Evolutionary conservation across 2,797 vertebrate genomes (phyloP).

Genomic region (Holocentrus rufus): DNA sequence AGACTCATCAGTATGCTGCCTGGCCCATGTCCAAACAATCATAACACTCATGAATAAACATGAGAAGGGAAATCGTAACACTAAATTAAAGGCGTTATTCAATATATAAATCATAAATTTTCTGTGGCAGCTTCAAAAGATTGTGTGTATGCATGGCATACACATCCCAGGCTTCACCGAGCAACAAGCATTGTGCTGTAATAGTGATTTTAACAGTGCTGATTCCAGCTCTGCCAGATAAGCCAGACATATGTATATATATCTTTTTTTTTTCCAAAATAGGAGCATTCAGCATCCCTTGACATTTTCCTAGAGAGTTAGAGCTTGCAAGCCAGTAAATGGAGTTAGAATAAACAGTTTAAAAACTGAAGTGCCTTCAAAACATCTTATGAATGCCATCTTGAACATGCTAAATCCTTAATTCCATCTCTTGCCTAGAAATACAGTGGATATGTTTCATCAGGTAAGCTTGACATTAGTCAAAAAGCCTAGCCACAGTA

Average conservation of each 20-base stretch:
- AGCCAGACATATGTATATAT: neutral
- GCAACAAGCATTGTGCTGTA: constrained; percentile 33
- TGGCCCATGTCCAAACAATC: constrained; percentile 3
- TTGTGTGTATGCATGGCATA: constrained; percentile 9
- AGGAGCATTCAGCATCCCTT: constrained; percentile 22
- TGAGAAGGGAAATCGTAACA: constrained; percentile 45
- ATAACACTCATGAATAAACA: constrained; percentile 48
- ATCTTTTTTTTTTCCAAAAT: constrained; percentile 39
- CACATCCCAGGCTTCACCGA: constrained; percentile 38
- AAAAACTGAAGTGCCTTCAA: neutral
- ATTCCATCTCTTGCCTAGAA: neutral
- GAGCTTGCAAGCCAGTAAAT: constrained; percentile 27
- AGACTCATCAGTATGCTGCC: constrained; percentile 8
- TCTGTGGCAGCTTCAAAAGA: neutral
- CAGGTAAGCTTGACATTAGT: constrained; percentile 9
- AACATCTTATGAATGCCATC: neutral
- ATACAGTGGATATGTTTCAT: constrained; percentile 23
- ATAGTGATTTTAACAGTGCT: constrained; percentile 52
- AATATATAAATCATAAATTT: constrained; percentile 55
- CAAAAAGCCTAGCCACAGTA: neutral
- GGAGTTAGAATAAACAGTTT: constrained; percentile 14
- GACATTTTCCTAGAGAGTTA: constrained; percentile 32
- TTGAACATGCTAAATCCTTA: constrained; percentile 2
- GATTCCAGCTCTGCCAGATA: constrained; percentile 40
- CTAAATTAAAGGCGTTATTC: constrained; percentile 44